phyloP scores from a whole-genome alignment of 1,140 invertebrate genomes.

The Drosophila rufa region DNA sequence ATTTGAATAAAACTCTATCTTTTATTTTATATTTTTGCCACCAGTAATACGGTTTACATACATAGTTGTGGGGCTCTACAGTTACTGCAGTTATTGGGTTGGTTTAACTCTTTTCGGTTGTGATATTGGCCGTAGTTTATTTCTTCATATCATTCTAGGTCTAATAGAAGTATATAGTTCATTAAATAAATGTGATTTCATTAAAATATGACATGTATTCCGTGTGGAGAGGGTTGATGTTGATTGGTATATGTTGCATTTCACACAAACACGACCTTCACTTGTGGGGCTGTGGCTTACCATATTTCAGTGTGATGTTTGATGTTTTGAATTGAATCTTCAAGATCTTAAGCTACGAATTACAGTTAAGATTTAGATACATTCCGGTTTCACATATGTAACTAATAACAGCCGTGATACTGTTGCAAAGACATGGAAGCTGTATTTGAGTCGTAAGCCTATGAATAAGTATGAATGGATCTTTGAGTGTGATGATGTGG shows the following conservation, averaged over 20 bases:
- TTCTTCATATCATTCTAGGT: constrained; percentile 45
- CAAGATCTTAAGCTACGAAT: constrained; percentile 41
- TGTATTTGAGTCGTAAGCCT: constrained; percentile 56
- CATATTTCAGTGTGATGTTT: constrained; percentile 37
- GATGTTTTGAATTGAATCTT: constrained; percentile 31
- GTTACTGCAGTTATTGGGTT: constrained; percentile 55
- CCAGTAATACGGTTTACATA: constrained; percentile 70
- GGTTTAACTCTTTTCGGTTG: constrained; percentile 52
- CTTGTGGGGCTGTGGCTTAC: constrained; percentile 29
- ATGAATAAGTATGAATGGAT: constrained; percentile 33
- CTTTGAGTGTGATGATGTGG: constrained; percentile 25
- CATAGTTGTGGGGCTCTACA: constrained; percentile 55
- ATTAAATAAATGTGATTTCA: constrained; percentile 57
- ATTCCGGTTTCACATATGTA: constrained; percentile 64
- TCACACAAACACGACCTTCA: constrained; percentile 40
- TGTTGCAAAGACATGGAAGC: constrained; percentile 82
- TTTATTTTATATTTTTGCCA: constrained; percentile 39
- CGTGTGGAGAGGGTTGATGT: constrained; percentile 23
- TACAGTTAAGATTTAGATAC: constrained; percentile 60
- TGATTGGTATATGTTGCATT: constrained; percentile 8
- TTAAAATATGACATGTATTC: constrained; percentile 72
- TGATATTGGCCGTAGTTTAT: constrained; percentile 74
- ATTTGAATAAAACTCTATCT: constrained; percentile 72
- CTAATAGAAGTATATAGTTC: constrained; percentile 57
- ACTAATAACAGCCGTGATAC: constrained; percentile 81